Percentiles rank a stretch among this genome's conserved stretches.
Conservation (phyloP, 2,888 invertebrate genomes). For the Ypsolopha sequella region DNA sequence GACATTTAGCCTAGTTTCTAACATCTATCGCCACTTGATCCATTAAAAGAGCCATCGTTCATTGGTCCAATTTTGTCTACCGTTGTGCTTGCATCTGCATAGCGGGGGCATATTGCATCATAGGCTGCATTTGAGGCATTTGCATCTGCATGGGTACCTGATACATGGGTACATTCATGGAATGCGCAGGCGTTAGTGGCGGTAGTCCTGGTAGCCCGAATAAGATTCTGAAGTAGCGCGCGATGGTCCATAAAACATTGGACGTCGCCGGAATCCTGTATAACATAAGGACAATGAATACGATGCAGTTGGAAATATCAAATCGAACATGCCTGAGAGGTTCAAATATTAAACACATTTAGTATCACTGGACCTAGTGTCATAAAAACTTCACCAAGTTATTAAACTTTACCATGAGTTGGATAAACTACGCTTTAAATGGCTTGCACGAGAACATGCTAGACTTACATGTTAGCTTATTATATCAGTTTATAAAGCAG, state of each 20-base stretch:
- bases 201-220: constrained; percentile 52
- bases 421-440: no score
- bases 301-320: constrained; percentile 26
- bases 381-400: no score
- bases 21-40: constrained; percentile 52
- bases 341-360: no score
- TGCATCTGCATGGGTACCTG: constrained; percentile 18
- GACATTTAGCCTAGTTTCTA: constrained; percentile 50
- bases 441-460: no score
- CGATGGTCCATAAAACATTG: constrained; percentile 68
- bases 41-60: constrained; percentile 23
- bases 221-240: constrained; percentile 64
- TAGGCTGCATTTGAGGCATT: constrained; percentile 38
- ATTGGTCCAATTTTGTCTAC: constrained; percentile 56
- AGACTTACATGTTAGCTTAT: no score
- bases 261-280: constrained; percentile 66
- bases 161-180: constrained; percentile 61
- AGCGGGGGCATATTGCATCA: constrained; percentile 17
- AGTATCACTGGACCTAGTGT: no score
- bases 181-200: constrained; percentile 45
- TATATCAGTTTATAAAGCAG: no score
- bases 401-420: no score
- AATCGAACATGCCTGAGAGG: constrained; percentile 14
- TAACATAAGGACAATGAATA: constrained; percentile 28
- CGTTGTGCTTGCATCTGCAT: constrained; percentile 36